phyloP scores from a whole-genome alignment of 2,113 vertebrate species.

The Xenus cinereus region DNA sequence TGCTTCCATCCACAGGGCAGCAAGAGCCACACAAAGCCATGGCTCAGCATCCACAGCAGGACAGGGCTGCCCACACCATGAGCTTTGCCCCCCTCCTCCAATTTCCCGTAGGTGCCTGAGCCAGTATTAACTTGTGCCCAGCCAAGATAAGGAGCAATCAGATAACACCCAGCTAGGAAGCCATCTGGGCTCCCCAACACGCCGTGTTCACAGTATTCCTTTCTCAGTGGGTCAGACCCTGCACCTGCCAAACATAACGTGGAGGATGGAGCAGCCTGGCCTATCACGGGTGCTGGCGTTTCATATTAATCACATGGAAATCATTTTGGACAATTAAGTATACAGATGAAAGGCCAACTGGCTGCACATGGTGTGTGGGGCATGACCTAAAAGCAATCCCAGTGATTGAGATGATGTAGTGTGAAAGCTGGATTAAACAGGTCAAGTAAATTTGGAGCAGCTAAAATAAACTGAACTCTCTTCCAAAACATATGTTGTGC shows the following conservation, averaged over 20 bases:
- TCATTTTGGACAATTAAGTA: not conserved
- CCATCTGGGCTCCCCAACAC: not conserved
- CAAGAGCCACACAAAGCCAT: rapidly evolving
- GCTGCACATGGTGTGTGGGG: not conserved
- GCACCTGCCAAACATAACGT: not conserved
- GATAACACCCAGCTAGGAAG: not conserved
- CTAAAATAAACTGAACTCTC: constrained; percentile 43
- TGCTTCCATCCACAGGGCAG: not conserved
- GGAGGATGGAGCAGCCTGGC: not conserved
- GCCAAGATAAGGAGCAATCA: not conserved
- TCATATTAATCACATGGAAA: constrained; percentile 38
- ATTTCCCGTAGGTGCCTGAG: not conserved
- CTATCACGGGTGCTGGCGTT: not conserved
- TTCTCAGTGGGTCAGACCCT: not conserved
- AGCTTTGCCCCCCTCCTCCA: not conserved
- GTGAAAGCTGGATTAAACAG: constrained; percentile 59
- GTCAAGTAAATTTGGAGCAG: constrained; percentile 59
- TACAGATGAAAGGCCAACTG: constrained; percentile 8
- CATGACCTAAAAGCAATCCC: constrained; percentile 27
- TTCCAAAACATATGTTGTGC: constrained; percentile 52
- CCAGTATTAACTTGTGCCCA: not conserved
- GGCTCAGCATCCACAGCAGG: not conserved
- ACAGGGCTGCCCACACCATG: rapidly evolving
- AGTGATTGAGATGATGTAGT: constrained; percentile 39
- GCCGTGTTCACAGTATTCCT: not conserved